A percentile compares a stretch with the other conserved stretches of the same genome.
These are phyloP conservation scores for Buceros bicornis DNA, from an alignment of 2,797 vertebrate species.

Conservation along the genomic window DNA sequence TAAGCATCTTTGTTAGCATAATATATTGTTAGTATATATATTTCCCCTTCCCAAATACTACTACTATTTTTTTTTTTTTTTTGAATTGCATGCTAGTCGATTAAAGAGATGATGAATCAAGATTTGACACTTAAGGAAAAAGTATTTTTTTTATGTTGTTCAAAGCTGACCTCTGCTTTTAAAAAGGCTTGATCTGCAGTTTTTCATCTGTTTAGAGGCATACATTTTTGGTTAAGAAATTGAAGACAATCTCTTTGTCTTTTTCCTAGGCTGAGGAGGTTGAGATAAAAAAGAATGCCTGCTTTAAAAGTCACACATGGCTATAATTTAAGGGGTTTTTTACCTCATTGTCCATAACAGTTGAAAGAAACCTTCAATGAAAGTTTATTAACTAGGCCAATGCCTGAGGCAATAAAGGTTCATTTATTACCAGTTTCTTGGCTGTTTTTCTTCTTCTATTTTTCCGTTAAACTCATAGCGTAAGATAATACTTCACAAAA, in stretches of 20 bases:
- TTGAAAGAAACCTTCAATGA: constrained; percentile 90
- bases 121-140: constrained; percentile 57
- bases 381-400: constrained; percentile 89
- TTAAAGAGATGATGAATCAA: constrained; percentile 29
- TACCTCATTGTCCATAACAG: constrained; percentile 86
- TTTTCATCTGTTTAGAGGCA: constrained; percentile 83
- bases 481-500: constrained; percentile 90
- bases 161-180: constrained; percentile 80
- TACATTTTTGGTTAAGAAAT: constrained; percentile 85
- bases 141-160: constrained; percentile 71
- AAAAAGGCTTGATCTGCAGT: constrained; percentile 77
- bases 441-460: constrained; percentile 88
- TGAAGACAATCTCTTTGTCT: constrained; percentile 82
- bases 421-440: constrained; percentile 88
- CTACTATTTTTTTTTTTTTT: neutral
- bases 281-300: constrained; percentile 87
- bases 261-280: constrained; percentile 77
- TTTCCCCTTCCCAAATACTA: neutral
- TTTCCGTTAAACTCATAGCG: constrained; percentile 86
- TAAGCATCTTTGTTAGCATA: constrained; percentile 14
- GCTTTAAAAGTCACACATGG: constrained; percentile 89
- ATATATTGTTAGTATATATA: constrained; percentile 27
- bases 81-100: neutral
- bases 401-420: constrained; percentile 87
- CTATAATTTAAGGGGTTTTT: constrained; percentile 88